These are phyloP conservation scores for Myotis planiceps DNA, from an alignment of 2,797 vertebrate species.

Conservation along the genomic window DNA sequence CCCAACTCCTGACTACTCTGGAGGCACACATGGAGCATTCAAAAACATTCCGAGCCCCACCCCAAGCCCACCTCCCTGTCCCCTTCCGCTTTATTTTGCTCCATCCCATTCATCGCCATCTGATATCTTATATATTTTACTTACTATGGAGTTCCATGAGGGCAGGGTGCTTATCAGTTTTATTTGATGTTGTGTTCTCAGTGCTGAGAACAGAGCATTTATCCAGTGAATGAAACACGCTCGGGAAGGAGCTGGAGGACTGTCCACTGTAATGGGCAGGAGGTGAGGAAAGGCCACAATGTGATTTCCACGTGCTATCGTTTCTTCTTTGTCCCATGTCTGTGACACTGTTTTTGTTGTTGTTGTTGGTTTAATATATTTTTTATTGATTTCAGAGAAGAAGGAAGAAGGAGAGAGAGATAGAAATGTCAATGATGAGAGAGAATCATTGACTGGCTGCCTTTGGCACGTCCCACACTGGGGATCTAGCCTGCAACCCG, in stretches of 20 bases:
- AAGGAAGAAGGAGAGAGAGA: too few species aligned
- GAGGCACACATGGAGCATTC: background rate
- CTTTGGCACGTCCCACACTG: too few species aligned
- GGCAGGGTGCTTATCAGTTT: background rate
- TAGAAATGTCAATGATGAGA: too few species aligned
- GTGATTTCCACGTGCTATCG: background rate
- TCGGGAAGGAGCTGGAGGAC: background rate
- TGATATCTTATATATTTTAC: background rate
- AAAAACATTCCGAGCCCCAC: background rate
- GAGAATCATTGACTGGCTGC: too few species aligned
- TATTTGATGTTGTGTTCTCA: background rate
- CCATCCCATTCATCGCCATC: background rate
- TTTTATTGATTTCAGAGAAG: too few species aligned
- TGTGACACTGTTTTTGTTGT: background rate
- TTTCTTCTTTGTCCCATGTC: background rate
- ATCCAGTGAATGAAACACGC: background rate
- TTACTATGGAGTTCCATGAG: background rate
- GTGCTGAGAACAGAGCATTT: background rate
- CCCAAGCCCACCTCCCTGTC: background rate
- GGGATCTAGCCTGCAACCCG: too few species aligned
- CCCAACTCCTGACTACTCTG: background rate
- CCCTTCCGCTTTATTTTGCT: background rate
- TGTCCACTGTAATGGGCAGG: background rate
- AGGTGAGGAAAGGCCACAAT: background rate
- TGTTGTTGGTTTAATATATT: too few species aligned